Evolutionary conservation across 2,888 invertebrate species (phyloP).

Genomic region (Diaprepes abbreviatus): DNA sequence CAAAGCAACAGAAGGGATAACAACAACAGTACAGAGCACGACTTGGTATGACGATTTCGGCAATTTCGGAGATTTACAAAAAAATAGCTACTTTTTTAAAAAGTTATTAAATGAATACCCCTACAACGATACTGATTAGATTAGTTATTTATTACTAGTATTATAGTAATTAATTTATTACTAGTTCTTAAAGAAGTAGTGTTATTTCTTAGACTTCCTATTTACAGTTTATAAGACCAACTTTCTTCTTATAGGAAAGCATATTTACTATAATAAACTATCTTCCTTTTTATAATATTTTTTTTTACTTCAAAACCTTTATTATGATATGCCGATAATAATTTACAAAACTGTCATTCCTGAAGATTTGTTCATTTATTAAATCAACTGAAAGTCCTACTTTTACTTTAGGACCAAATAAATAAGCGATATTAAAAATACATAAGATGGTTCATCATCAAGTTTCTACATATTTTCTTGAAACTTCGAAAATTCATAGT

Average conservation of each 20-base stretch:
- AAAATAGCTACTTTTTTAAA: conserved; percentile 30
- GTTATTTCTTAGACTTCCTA: neutral
- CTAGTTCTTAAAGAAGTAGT: conserved; percentile 1
- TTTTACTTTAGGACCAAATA: too few species aligned
- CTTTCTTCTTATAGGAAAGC: neutral
- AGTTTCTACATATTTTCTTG: too few species aligned
- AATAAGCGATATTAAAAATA: too few species aligned
- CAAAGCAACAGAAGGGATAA: too few species aligned
- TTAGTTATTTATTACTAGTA: neutral
- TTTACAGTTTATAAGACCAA: neutral
- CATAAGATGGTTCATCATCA: too few species aligned
- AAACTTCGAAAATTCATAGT: too few species aligned
- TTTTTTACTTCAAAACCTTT: too few species aligned
- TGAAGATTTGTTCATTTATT: too few species aligned
- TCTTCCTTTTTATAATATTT: neutral
- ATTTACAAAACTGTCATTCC: too few species aligned
- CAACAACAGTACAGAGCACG: conserved; percentile 51
- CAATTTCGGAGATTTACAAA: conserved; percentile 30
- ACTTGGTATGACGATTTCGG: conserved; percentile 54
- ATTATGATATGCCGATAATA: too few species aligned
- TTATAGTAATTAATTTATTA: neutral
- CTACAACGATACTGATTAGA: conserved; percentile 32
- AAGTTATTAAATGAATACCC: conserved; percentile 42
- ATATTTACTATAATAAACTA: neutral
- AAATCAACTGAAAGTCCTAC: too few species aligned